Base-by-base conservation (phyloP, 2,888 invertebrate genomes). In the Argynnis bischoffii region DNA sequence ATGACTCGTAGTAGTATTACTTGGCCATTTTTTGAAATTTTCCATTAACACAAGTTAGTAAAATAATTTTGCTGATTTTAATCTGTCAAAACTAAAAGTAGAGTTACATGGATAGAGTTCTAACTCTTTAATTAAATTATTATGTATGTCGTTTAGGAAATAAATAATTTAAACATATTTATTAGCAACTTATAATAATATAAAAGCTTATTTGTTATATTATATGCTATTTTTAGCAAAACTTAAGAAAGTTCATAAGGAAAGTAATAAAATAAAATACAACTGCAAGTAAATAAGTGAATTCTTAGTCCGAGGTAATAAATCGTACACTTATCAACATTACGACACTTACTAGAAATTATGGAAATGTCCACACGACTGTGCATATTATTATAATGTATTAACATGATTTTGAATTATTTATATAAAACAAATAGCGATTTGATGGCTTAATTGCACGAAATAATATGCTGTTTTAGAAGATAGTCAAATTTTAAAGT, bases 311-410 rank as follows among this genome's bases (percentile, higher is more conserved):
- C 51, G 41, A 55, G 31, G 54, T 55, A 59, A 70, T 70, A 68
- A 70, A 68, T 70, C 63, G 51, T 50, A 55, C 64, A 61, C 67
- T 70, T 70, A 70, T 70, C 64, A 61, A 64, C 48, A 48, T 65
- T 56, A 70, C 65, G 70, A 71, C 66, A 66, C 65, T 69, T 66
- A 63, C 63, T 50, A 63, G 68, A 68, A 68, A 47, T 59, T 65
- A 67, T 57, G 67, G 65, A 65, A 68, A 65, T 67, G 54, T 65
- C 64, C 67, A 41, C 51, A 55, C 51, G 47, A 54, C 47, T 53
- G 54, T 57, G 54, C 21, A 51, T 53, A 64, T 47, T 66, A 55
- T 60, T 60, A 66, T 16, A 66, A 55, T 55, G 18, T 48, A 48
- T 54, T 35, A 3, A 21, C 41, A 41, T 50, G 41, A 13, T 35